Base-by-base conservation (phyloP, 1,140 invertebrate species). In the Zaprionus taronus region DNA sequence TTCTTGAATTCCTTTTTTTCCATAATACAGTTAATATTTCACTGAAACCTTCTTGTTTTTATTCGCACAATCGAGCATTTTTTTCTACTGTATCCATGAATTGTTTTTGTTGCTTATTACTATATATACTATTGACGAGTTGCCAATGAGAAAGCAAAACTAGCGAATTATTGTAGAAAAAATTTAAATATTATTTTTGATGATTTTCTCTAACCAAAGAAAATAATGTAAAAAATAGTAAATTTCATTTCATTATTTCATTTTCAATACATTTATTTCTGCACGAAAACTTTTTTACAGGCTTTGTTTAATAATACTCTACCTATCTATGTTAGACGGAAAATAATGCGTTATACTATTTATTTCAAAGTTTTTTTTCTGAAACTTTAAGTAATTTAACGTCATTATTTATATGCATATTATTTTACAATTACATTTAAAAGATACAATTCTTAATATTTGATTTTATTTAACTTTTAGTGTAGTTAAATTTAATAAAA, bases 1-100 rank as follows among this genome's bases (percentile, higher is more conserved):
- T 73, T 67, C 28, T 67, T 41, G 12, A 41, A 53, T 41, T 26
- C 24, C 34, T 34, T 67, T 72, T n/a, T 66, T 65, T 20, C 31
- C 26, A 36, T 20, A 51, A 41, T n/a, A 24, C 17, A 14, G 17
- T 55, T 38, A 47, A 65, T 34, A 56, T 34, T 17, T 34, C 4
- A 49, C 11, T 14, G 11, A 51, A 22, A 51, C 7, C 20, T 22
- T 20, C 2, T 14, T 14, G 20, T 51, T 51, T 51, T 51, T 51
- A 3, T 3, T 17, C 28, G 5, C 26, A 28, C 26, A 6, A 7
- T 28, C 6, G 26, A 44, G 15, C 15, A 17, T 22, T 22, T 6
- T 6, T 9, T 22, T 12, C 38, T 31, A n/a, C 38, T 41, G 4
- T 41, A 15, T 4, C 15, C 38, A 4, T 3, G 38, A 4, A 41